Evolutionary conservation across 1,140 invertebrate genomes (phyloP), one percentile per base, ranked within the genome.

Genomic region (Trissolcus basalis): DNA sequence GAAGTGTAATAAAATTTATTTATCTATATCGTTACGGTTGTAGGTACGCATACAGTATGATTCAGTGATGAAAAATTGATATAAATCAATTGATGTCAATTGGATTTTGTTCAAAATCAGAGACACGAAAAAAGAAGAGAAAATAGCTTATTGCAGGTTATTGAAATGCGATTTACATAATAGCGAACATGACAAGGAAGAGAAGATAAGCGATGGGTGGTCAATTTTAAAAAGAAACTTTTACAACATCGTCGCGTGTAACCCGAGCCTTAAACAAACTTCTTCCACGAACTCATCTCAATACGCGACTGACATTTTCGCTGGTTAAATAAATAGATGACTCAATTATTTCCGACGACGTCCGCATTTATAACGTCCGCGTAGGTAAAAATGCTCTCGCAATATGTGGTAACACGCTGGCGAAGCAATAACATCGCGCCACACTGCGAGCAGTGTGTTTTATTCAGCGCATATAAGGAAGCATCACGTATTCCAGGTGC

Each of bases 311-410:
- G 49, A 60, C 55, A 54, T 63, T 68, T 61, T 61, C 55, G 51
- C 45, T n/a, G 71, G 63, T 41, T 68, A 68, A 74, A 68, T 63
- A 74, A 68, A 74, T 53, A 48, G 58, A 74, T 74, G 71, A 61
- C 58, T 74, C 63, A 68, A 74, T 68, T 68, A 74, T 58, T 74
- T 68, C 58, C 35, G 71, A 47, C 71, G 58, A 74, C 71, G 58
- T 68, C 6, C 19, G 58, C 71, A 68, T 64, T 75, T 65, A 69
- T 75, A 74, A 75, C 72, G 19, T 51, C 48, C n/a, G 55, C 35
- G 61, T 51, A 55, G 51, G 14, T 53, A 54, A 54, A 43, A 45
- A 49, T 45, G 12, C 44, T 15, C 41, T 2, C 19, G 36, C 70
- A 16, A 67, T 61, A 74, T 58, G 71, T 74, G 71, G 56, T 54